These are phyloP conservation scores for Ammodytes marinus DNA, from an alignment of 2,113 vertebrate genomes.

Conservation along the genomic window DNA sequence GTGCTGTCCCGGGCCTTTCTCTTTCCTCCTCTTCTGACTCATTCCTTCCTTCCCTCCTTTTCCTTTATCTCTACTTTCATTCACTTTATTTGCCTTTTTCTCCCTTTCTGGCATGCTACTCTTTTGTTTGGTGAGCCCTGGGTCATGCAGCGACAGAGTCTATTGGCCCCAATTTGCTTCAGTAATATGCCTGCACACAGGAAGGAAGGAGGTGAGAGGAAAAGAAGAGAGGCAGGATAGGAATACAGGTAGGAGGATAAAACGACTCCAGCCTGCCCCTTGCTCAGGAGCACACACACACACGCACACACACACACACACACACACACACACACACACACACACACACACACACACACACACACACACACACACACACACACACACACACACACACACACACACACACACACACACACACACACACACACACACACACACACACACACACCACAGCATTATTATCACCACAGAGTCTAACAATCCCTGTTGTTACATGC, in stretches of 20 bases:
- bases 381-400: conserved; percentile 10
- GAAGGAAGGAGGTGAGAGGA: conserved; percentile 53
- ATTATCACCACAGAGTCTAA: conserved; percentile 26
- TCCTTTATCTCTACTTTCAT: conserved; percentile 51
- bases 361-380: neutral
- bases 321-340: conserved; percentile 6
- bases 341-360: neutral
- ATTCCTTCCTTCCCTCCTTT: conserved; percentile 42
- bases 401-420: neutral
- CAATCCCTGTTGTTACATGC: conserved; percentile 28
- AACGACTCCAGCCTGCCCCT: conserved; percentile 44
- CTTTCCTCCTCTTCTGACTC: conserved; percentile 22
- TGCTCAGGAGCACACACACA: no score
- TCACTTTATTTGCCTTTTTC: conserved; percentile 54
- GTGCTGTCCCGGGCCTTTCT: neutral
- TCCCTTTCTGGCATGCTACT: conserved; percentile 35
- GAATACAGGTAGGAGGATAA: conserved; percentile 27
- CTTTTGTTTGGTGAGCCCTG: conserved; percentile 64
- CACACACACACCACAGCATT: neutral
- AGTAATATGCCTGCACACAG: conserved; percentile 68
- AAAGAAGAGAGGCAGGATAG: conserved; percentile 38
- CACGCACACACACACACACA: conserved; percentile 15
- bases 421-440: neutral
- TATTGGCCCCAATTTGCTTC: conserved; percentile 80
- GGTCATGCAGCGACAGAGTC: conserved; percentile 75